phyloP scores from a whole-genome alignment of 2,888 invertebrate species.

The Corbicula japonica region DNA sequence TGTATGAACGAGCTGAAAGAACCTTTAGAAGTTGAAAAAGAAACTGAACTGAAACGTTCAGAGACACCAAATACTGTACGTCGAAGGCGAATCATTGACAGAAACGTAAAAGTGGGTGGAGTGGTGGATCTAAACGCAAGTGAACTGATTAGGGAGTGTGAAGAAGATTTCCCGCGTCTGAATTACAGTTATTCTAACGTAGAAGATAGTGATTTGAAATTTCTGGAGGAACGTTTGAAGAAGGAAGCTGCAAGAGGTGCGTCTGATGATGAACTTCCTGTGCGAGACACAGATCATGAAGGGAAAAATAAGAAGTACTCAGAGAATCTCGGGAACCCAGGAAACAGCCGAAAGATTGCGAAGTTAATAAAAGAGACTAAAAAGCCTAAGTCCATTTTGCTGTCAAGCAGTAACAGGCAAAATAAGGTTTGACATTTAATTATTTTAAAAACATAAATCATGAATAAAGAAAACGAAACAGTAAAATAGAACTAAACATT shows the following conservation, averaged over 20 bases:
- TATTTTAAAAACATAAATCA: too few relatives aligned
- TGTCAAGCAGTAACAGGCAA: slow-evolving; percentile 61
- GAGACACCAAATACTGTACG: slow-evolving; percentile 68
- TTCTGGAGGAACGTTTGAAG: slow-evolving; percentile 59
- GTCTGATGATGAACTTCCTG: slow-evolving; percentile 28
- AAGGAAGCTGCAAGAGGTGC: slow-evolving; percentile 22
- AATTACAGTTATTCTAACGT: slow-evolving; percentile 77
- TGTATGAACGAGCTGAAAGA: slow-evolving; percentile 27
- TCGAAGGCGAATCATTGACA: slow-evolving; percentile 72
- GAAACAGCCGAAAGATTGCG: slow-evolving; percentile 77
- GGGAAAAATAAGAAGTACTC: slow-evolving; percentile 49
- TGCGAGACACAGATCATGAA: slow-evolving; percentile 27
- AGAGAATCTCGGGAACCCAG: slow-evolving; percentile 73
- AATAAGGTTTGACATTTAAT: slow-evolving; percentile 70
- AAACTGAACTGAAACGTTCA: slow-evolving; percentile 11
- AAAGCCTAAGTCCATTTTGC: slow-evolving; percentile 78
- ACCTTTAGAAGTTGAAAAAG: slow-evolving; percentile 2
- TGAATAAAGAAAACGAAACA: too few relatives aligned
- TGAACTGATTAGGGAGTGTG: slow-evolving; percentile 57
- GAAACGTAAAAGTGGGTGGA: slow-evolving; percentile 70
- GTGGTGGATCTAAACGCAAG: slow-evolving; percentile 61
- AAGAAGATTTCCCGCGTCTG: slow-evolving; percentile 59
- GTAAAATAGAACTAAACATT: too few relatives aligned
- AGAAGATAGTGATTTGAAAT: slow-evolving; percentile 69
- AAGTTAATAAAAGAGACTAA: slow-evolving; percentile 74